Conservation (phyloP, 1,140 invertebrate genomes). For the Caenorhabditis brenneri region DNA sequence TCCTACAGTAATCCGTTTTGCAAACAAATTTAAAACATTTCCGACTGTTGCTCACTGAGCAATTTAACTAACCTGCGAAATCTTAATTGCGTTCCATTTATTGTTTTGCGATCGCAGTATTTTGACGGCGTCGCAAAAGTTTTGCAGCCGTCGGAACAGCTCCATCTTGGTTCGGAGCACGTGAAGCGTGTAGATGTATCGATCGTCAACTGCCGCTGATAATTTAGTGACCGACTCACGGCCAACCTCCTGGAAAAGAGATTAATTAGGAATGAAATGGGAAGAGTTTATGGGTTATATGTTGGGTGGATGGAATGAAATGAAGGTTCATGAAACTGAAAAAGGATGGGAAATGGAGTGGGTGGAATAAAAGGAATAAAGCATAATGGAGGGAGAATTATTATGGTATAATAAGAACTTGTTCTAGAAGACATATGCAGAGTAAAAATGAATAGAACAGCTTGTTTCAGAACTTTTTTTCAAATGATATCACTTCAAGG, state of each 20-base stretch:
- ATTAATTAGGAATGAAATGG: too few species aligned
- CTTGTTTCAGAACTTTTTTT: too few species aligned
- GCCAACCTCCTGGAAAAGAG: slow-evolving; percentile 50
- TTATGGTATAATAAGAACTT: too few species aligned
- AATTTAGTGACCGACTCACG: slow-evolving; percentile 40
- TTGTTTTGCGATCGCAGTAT: slow-evolving; percentile 44
- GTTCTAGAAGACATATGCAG: too few species aligned
- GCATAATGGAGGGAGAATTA: neutral
- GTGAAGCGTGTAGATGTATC: slow-evolving; percentile 37
- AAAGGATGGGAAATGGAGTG: neutral
- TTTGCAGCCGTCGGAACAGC: slow-evolving; percentile 53
- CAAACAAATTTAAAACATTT: neutral
- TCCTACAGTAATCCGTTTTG: neutral
- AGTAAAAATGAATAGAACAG: too few species aligned
- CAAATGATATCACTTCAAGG: too few species aligned
- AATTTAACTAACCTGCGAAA: slow-evolving; percentile 44
- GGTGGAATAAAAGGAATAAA: neutral
- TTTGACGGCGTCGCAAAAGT: slow-evolving; percentile 54
- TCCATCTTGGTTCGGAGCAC: slow-evolving; percentile 55
- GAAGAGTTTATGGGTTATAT: neutral
- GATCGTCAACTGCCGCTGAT: slow-evolving; percentile 44
- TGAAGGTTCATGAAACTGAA: neutral
- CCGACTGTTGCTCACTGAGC: neutral
- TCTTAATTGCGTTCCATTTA: slow-evolving; percentile 53
- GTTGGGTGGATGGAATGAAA: neutral